phyloP scores from a whole-genome alignment of 2,797 vertebrate genomes.

The Cynopterus sphinx region DNA sequence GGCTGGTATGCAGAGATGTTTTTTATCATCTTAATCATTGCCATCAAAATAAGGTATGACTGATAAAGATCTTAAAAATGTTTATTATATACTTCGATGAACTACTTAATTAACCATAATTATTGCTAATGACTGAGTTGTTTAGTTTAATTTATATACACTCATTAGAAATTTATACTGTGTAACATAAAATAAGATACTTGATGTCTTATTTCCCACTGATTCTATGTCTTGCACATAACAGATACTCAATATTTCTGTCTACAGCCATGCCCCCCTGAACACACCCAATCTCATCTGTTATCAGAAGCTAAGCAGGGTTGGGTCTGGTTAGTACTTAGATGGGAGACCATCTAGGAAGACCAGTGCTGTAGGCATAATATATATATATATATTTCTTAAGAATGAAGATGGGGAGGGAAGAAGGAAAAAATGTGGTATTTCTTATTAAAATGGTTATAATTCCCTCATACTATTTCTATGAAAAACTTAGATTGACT shows the following conservation, averaged over 20 bases:
- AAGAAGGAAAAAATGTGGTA: not conserved
- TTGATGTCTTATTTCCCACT: not conserved
- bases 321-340: no score
- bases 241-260: not conserved
- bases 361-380: no score
- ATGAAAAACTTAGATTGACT: not conserved
- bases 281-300: no score
- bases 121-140: not conserved
- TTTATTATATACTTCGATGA: not conserved
- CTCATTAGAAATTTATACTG: not conserved
- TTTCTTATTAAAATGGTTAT: not conserved
- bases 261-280: no score
- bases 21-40: not conserved
- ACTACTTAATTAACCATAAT: conserved; percentile 28
- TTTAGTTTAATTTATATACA: not conserved
- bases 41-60: conserved; percentile 30
- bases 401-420: not conserved
- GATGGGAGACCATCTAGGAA: no score
- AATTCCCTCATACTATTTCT: not conserved
- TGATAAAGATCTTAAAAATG: not conserved
- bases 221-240: not conserved
- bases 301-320: no score
- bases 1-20: not conserved
- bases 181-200: not conserved
- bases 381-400: no score